Evolutionary conservation across 2,888 invertebrate genomes (phyloP).

Genomic region (Eristalis tenax): DNA sequence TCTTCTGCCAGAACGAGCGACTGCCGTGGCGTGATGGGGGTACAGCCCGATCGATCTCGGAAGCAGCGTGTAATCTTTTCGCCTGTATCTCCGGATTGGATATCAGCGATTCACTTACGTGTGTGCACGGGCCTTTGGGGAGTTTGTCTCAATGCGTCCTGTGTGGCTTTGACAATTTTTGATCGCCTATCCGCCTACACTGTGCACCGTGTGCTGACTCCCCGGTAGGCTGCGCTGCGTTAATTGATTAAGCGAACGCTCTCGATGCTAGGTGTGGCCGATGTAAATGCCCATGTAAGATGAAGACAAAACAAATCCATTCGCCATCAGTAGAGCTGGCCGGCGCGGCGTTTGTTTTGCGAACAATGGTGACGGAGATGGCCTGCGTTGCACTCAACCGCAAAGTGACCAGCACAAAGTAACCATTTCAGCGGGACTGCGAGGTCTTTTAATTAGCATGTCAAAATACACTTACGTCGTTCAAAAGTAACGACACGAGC

Average conservation of each 20-base stretch:
- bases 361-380: not conserved
- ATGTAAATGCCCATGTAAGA: slow-evolving; percentile 41
- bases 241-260: slow-evolving; percentile 47
- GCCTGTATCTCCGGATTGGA: slow-evolving; percentile 54
- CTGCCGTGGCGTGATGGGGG: slow-evolving; percentile 20
- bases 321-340: not conserved
- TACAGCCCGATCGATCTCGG: slow-evolving; percentile 61
- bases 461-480: slow-evolving; percentile 74
- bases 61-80: slow-evolving; percentile 62
- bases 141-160: slow-evolving; percentile 56
- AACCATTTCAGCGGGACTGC: slow-evolving; percentile 74
- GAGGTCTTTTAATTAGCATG: slow-evolving; percentile 80
- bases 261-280: slow-evolving; percentile 49
- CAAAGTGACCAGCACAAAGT: slow-evolving; percentile 44
- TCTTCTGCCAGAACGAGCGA: slow-evolving; percentile 58
- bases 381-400: slow-evolving; percentile 30
- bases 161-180: slow-evolving; percentile 70
- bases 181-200: slow-evolving; percentile 68
- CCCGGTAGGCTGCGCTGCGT: slow-evolving; percentile 32
- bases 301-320: slow-evolving; percentile 24
- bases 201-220: not conserved
- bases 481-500: slow-evolving; percentile 62
- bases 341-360: not conserved
- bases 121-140: slow-evolving; percentile 34
- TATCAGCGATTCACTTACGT: slow-evolving; percentile 65